Evolutionary conservation across 2,113 vertebrate genomes (phyloP).

Genomic region (Spermophilus dauricus): DNA sequence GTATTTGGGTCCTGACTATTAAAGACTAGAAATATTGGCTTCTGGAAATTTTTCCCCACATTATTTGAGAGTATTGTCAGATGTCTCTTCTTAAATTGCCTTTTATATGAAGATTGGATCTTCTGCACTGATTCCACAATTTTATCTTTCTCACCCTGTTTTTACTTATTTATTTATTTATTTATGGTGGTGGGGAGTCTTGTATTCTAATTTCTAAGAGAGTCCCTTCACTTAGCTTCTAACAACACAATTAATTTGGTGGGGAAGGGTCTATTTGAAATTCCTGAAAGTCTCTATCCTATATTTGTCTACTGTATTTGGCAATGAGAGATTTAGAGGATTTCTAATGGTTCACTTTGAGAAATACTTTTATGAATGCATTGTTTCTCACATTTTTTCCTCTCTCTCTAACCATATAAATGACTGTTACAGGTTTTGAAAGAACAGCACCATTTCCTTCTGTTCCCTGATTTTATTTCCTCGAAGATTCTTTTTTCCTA

Average conservation of each 20-base stretch:
- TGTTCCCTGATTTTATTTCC: neutral
- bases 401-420: neutral
- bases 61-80: neutral
- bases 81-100: neutral
- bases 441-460: neutral
- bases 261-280: neutral
- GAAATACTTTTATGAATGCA: neutral
- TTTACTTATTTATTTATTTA: neutral
- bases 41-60: neutral
- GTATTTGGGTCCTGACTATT: neutral
- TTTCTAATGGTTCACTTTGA: neutral
- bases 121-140: neutral
- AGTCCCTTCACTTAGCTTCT: neutral
- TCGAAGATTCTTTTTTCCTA: neutral
- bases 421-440: neutral
- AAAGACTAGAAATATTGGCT: neutral
- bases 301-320: constrained; percentile 60
- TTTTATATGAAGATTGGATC: neutral
- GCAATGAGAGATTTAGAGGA: constrained; percentile 36
- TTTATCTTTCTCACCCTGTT: neutral
- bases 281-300: neutral
- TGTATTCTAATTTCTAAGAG: neutral
- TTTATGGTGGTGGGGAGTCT: neutral
- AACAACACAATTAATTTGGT: neutral
- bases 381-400: neutral